Conservation (phyloP, 2,888 invertebrate species). For the Cryptocephalus primarius region DNA sequence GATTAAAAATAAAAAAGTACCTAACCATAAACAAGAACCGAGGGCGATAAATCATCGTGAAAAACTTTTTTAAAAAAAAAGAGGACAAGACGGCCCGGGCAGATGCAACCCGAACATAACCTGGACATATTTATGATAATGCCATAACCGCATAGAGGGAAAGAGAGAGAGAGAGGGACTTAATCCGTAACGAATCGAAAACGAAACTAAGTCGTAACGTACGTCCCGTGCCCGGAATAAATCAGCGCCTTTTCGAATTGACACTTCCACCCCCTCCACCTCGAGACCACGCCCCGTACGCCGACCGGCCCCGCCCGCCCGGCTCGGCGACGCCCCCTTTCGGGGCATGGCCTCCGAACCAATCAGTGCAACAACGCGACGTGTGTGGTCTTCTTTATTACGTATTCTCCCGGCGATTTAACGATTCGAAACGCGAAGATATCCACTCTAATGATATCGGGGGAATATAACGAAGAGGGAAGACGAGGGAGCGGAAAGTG, state of each 20-base stretch:
- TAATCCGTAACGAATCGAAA: background rate
- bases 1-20: too few species aligned
- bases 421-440: constrained; percentile 29
- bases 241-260: background rate
- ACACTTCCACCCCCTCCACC: background rate
- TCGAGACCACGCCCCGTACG: background rate
- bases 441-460: too few species aligned
- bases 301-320: background rate
- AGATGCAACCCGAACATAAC: background rate
- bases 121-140: background rate
- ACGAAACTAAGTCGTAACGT: background rate
- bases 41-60: background rate
- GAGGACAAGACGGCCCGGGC: background rate
- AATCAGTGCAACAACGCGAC: constrained; percentile 38
- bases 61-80: background rate
- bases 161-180: background rate
- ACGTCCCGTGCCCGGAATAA: background rate
- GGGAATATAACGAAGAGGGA: too few species aligned
- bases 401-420: constrained; percentile 35
- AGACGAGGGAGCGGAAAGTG: too few species aligned
- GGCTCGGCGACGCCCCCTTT: constrained; percentile 8
- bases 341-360: constrained; percentile 28
- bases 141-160: background rate
- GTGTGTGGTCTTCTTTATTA: constrained; percentile 41
- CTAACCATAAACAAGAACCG: background rate